These are phyloP conservation scores for Enteromius unitaeniatus DNA, from an alignment of 2,797 vertebrate genomes.

Conservation along the genomic window DNA sequence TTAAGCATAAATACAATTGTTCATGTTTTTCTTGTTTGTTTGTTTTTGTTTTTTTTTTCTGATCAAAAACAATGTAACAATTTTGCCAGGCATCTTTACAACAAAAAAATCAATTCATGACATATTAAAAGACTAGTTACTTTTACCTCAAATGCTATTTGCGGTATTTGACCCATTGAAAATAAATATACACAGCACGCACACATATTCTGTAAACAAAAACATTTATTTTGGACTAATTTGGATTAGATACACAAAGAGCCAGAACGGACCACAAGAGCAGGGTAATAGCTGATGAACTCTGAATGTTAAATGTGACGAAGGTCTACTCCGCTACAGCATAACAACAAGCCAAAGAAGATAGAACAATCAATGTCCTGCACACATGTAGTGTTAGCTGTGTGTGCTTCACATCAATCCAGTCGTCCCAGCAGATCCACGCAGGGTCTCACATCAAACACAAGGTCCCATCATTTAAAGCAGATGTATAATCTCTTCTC, in stretches of 20 bases:
- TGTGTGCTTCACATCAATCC: not conserved
- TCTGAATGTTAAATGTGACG: constrained; percentile 15
- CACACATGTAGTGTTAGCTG: constrained; percentile 1
- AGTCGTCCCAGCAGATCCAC: not conserved
- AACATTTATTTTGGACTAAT: too few species aligned
- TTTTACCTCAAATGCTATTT: too few species aligned
- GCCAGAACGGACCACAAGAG: not conserved
- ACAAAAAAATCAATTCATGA: too few species aligned
- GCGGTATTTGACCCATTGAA: too few species aligned
- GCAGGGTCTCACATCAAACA: not conserved
- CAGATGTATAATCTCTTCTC: not conserved
- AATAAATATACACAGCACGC: too few species aligned
- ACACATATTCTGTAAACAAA: too few species aligned
- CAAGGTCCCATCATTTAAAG: not conserved
- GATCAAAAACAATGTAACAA: too few species aligned
- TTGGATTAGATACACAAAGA: not conserved
- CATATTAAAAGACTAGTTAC: too few species aligned
- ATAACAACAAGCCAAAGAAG: constrained; percentile 7
- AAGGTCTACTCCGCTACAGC: not conserved
- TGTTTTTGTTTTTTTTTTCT: too few species aligned
- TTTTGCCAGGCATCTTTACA: too few species aligned
- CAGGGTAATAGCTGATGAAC: not conserved
- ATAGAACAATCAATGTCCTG: not conserved
- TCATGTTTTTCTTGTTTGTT: too few species aligned
- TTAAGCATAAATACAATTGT: too few species aligned